A percentile compares a stretch with the other conserved stretches of the same genome.
phyloP scores from a whole-genome alignment of 2,113 vertebrate species.

The Centropus bengalensis region DNA sequence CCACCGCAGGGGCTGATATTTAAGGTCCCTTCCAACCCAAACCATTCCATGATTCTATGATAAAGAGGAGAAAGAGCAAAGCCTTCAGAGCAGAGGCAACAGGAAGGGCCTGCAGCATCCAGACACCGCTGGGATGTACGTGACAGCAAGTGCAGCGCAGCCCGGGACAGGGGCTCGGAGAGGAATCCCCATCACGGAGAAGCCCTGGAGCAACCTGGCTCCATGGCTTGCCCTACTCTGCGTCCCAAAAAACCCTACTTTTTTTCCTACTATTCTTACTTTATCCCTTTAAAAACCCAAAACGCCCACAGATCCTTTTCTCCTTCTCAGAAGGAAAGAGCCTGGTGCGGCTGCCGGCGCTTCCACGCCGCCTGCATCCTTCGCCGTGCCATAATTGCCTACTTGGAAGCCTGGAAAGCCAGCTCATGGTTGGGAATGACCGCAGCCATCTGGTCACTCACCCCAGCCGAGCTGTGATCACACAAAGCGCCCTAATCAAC shows the following conservation, averaged over 20 bases:
- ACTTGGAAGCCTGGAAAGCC: background rate
- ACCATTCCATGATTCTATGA: no score
- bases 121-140: background rate
- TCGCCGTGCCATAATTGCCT: background rate
- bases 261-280: background rate
- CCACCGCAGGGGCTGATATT: no score
- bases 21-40: no score
- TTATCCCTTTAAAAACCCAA: background rate
- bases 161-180: background rate
- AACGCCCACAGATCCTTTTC: fast-evolving
- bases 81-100: background rate
- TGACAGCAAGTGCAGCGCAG: background rate
- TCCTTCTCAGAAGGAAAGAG: no score
- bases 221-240: background rate
- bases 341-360: no score
- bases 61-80: background rate
- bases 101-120: fast-evolving
- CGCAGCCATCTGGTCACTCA: background rate
- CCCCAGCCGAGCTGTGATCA: background rate
- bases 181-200: background rate
- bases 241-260: background rate
- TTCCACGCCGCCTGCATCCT: no score
- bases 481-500: constrained; percentile 20
- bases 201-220: background rate
- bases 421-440: background rate